Evolutionary conservation across 2,888 invertebrate species (phyloP).

Genomic region (Ennomos quercinarius): DNA sequence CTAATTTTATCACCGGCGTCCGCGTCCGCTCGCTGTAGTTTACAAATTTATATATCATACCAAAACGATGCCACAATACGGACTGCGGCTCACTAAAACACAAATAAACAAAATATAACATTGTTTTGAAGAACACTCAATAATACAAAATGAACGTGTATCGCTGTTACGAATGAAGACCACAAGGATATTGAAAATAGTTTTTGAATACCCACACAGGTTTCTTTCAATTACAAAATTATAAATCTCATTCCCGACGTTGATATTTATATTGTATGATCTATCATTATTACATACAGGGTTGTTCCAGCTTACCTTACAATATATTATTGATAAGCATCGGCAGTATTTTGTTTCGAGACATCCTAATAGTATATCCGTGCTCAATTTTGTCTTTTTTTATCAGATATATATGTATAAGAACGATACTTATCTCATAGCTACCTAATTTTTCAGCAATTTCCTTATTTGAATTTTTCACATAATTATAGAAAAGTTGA

Average conservation of each 20-base stretch:
- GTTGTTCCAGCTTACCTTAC: conserved; percentile 66
- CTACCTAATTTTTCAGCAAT: conserved; percentile 79
- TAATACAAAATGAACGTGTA: conserved; percentile 74
- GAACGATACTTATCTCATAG: conserved; percentile 79
- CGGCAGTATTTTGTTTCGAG: conserved; percentile 79
- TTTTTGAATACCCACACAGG: conserved; percentile 46
- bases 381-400: conserved; percentile 76
- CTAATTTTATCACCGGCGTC: conserved; percentile 83
- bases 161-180: conserved; percentile 83
- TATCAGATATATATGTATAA: conserved; percentile 65
- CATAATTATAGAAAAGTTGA: conserved; percentile 80
- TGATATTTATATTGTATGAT: conserved; percentile 40
- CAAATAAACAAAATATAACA: conserved; percentile 54
- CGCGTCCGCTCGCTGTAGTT: conserved; percentile 81
- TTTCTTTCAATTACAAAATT: conserved; percentile 71
- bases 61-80: conserved; percentile 66
- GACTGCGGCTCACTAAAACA: conserved; percentile 69
- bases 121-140: conserved; percentile 63
- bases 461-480: conserved; percentile 75
- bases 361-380: conserved; percentile 82
- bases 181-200: conserved; percentile 83
- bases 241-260: conserved; percentile 42
- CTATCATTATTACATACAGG: conserved; percentile 40
- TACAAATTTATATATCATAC: conserved; percentile 82
- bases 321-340: conserved; percentile 68